phyloP scores from a whole-genome alignment of 2,797 vertebrate genomes.

The Setipinna tenuifilis region DNA sequence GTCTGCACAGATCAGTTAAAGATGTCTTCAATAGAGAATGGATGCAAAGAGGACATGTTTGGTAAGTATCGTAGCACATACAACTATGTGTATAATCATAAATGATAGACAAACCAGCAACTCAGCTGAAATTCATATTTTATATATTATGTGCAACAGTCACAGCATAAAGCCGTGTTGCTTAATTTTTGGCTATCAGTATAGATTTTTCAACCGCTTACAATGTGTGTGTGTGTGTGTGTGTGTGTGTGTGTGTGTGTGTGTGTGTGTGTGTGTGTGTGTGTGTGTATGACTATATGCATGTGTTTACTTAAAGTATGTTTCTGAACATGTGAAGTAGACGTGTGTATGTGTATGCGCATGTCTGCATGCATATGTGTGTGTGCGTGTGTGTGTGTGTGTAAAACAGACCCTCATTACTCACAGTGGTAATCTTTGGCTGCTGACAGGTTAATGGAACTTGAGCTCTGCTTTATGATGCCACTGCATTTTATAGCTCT shows the following conservation, averaged over 20 bases:
- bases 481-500: conserved; percentile 44
- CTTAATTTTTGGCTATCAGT: too few relatives aligned
- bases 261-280: too few relatives aligned
- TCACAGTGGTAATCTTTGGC: conserved; percentile 51
- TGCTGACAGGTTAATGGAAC: conserved; percentile 54
- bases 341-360: not conserved
- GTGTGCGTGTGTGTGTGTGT: not conserved
- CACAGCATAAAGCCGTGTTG: too few relatives aligned
- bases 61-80: conserved; percentile 44
- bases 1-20: not conserved
- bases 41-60: conserved; percentile 51
- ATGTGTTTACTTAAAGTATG: not conserved
- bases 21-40: not conserved
- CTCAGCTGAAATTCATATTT: too few relatives aligned
- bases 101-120: too few relatives aligned
- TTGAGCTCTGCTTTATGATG: conserved; percentile 40
- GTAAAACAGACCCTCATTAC: conserved; percentile 37
- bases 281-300: not conserved
- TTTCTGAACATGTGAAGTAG: not conserved
- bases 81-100: too few relatives aligned
- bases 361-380: not conserved
- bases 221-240: too few relatives aligned
- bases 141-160: too few relatives aligned
- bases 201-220: too few relatives aligned
- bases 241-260: too few relatives aligned